phyloP scores from a whole-genome alignment of 2,113 vertebrate genomes.

The Isichthys henryi region DNA sequence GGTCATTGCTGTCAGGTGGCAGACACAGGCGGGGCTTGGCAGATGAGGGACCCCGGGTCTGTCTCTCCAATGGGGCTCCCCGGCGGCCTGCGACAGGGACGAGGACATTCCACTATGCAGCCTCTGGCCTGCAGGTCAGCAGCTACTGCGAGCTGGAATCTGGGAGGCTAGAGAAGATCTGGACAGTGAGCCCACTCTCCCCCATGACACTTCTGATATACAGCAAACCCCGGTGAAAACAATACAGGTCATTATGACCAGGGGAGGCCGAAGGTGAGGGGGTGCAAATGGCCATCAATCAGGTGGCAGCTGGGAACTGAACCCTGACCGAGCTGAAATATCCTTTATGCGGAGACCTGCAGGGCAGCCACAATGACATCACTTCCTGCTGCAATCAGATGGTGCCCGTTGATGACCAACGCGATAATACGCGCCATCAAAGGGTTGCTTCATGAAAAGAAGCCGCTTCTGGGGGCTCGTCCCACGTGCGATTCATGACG shows the following conservation, averaged over 20 bases:
- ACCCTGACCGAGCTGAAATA: slow-evolving; percentile 1
- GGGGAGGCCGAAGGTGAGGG: neutral
- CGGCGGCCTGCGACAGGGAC: neutral
- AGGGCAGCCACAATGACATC: slow-evolving; percentile 5
- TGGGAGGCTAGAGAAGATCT: neutral
- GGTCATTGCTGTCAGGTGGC: neutral
- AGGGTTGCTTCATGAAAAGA: neutral
- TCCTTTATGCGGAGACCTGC: neutral
- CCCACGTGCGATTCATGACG: neutral
- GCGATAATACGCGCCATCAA: neutral
- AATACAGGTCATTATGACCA: neutral
- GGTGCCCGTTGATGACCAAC: neutral
- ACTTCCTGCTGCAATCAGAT: slow-evolving; percentile 1
- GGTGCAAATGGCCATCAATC: neutral
- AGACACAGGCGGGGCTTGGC: neutral
- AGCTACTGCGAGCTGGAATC: neutral
- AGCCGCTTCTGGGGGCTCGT: neutral
- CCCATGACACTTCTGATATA: neutral
- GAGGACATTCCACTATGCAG: neutral
- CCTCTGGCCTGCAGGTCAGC: neutral
- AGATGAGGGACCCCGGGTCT: neutral
- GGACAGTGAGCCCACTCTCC: too few relatives aligned
- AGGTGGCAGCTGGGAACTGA: neutral
- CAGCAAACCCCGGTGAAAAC: neutral
- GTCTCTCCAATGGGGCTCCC: neutral